Evolutionary conservation across 2,113 vertebrate species (phyloP).

Genomic region (Urocolius indicus): DNA sequence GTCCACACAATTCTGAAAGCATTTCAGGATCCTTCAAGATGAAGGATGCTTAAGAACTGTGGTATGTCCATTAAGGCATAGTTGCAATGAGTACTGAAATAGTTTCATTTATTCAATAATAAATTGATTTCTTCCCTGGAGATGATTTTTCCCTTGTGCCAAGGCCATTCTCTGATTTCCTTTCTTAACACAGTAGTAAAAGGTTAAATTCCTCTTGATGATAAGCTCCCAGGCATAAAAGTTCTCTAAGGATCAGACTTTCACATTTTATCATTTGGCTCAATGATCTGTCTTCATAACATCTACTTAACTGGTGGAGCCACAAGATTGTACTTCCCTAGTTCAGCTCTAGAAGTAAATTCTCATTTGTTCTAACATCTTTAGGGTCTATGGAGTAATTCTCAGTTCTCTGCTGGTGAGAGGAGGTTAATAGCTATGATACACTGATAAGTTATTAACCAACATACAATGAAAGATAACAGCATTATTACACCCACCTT

Average conservation of each 20-base stretch:
- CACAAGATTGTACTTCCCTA: not conserved
- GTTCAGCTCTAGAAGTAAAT: not conserved
- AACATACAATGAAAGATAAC: not conserved
- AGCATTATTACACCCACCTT: not conserved
- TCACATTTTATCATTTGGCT: not conserved
- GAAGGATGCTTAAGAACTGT: not conserved
- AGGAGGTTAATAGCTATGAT: not conserved
- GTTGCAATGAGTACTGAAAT: not conserved
- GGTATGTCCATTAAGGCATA: not conserved
- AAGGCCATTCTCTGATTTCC: not conserved
- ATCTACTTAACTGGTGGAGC: not conserved
- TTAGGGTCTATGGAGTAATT: not conserved
- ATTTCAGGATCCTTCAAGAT: not conserved
- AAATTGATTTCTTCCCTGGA: slow-evolving; percentile 33
- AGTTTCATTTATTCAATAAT: slow-evolving; percentile 40
- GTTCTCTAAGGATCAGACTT: not conserved
- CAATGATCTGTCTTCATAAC: not conserved
- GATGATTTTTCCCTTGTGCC: not conserved
- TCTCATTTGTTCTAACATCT: not conserved
- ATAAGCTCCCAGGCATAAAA: not conserved
- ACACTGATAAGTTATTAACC: not conserved
- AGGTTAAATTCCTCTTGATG: not conserved
- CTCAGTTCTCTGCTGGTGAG: not conserved
- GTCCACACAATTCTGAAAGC: slow-evolving; percentile 6
- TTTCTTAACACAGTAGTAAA: not conserved